Conservation (phyloP, 1,140 invertebrate genomes). For the Leptopilina boulardi region DNA sequence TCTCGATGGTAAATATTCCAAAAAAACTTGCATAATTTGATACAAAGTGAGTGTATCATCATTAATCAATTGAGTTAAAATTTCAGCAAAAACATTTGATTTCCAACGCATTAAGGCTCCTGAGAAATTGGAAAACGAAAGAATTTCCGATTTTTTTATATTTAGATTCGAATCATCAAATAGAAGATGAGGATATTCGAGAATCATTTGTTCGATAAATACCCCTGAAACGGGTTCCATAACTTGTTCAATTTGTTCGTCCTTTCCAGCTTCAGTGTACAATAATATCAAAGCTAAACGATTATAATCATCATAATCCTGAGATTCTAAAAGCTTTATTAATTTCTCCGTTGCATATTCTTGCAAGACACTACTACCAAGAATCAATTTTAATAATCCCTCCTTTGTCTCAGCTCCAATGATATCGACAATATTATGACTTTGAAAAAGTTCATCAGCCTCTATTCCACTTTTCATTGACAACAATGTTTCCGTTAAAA, state of each 20-base stretch:
- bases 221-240: constrained; percentile 70
- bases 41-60: constrained; percentile 72
- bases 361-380: constrained; percentile 76
- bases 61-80: constrained; percentile 73
- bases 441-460: constrained; percentile 72
- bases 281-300: constrained; percentile 75
- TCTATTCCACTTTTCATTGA: constrained; percentile 72
- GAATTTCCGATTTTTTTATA: constrained; percentile 62
- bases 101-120: constrained; percentile 76
- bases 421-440: constrained; percentile 75
- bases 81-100: constrained; percentile 71
- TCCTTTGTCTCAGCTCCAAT: constrained; percentile 72
- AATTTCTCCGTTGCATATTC: constrained; percentile 79
- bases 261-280: constrained; percentile 77
- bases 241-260: constrained; percentile 71
- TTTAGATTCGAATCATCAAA: constrained; percentile 74
- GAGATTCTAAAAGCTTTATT: constrained; percentile 71
- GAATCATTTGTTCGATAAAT: constrained; percentile 67
- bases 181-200: constrained; percentile 76
- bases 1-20: constrained; percentile 78
- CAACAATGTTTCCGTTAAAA: constrained; percentile 73
- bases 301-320: constrained; percentile 63
- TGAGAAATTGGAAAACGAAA: constrained; percentile 78
- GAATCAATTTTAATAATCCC: constrained; percentile 76
- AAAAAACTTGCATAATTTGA: constrained; percentile 78